A percentile compares a stretch with the other conserved stretches of the same genome.
These are phyloP conservation scores for Anastatus disparis DNA, from an alignment of 1,140 invertebrate species.

Conservation along the genomic window DNA sequence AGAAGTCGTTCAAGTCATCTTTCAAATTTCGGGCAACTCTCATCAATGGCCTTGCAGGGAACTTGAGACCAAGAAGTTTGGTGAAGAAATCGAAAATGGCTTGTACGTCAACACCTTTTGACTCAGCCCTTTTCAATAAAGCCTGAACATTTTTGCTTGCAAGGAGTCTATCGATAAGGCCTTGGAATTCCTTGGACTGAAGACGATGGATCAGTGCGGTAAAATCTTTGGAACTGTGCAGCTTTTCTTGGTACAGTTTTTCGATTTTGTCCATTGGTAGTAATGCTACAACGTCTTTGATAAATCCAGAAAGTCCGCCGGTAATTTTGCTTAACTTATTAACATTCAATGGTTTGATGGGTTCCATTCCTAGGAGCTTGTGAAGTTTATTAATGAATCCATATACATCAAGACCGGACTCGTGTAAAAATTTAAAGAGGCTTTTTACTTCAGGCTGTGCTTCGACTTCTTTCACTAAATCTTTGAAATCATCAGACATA, in stretches of 20 bases:
- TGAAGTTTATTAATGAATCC: slow-evolving; percentile 43
- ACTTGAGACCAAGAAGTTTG: slow-evolving; percentile 46
- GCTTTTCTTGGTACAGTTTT: slow-evolving; percentile 52
- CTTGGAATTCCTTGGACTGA: slow-evolving; percentile 45
- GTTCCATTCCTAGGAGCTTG: slow-evolving; percentile 43
- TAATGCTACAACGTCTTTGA: slow-evolving; percentile 46
- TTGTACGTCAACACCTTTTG: slow-evolving; percentile 46
- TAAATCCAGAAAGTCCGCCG: slow-evolving; percentile 48
- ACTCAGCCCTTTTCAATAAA: slow-evolving; percentile 41
- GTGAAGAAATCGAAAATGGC: slow-evolving; percentile 45
- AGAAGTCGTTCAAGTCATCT: slow-evolving; percentile 47
- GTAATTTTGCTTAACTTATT: not conserved
- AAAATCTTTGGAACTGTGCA: slow-evolving; percentile 48
- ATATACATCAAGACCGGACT: slow-evolving; percentile 41
- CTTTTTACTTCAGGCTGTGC: slow-evolving; percentile 35
- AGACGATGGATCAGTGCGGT: slow-evolving; percentile 46
- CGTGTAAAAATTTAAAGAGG: slow-evolving; percentile 38
- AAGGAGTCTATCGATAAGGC: slow-evolving; percentile 42
- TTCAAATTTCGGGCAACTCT: not conserved
- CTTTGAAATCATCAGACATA: slow-evolving; percentile 40
- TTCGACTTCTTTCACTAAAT: slow-evolving; percentile 40
- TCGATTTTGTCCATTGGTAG: slow-evolving; percentile 49
- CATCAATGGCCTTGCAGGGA: slow-evolving; percentile 20
- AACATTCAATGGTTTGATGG: not conserved
- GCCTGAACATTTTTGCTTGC: slow-evolving; percentile 45